These are phyloP conservation scores for Neoascia interrupta DNA, from an alignment of 2,888 invertebrate genomes.

Conservation along the genomic window DNA sequence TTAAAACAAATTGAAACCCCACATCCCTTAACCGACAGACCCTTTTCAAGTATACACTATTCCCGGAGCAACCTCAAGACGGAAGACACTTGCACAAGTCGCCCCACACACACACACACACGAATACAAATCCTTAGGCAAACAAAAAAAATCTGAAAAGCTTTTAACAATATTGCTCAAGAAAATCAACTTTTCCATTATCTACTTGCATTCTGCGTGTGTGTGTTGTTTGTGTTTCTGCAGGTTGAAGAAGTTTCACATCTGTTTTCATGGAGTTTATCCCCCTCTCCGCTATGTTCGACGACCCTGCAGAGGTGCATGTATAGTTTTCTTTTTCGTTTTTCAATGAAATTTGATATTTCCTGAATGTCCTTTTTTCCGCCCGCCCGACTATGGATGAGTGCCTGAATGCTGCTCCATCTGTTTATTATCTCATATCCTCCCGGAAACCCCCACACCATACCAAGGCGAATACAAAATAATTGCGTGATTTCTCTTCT, in stretches of 20 bases:
- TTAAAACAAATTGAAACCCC: conserved; percentile 66
- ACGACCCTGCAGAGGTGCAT: conserved; percentile 21
- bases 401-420: too few species aligned
- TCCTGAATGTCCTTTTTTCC: conserved; percentile 37
- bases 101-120: not conserved
- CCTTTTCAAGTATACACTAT: conserved; percentile 23
- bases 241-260: conserved; percentile 10
- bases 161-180: conserved; percentile 66
- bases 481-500: conserved; percentile 50
- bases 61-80: conserved; percentile 3
- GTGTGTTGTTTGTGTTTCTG: not conserved
- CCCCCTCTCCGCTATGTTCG: conserved; percentile 1
- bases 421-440: conserved; percentile 38
- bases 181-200: conserved; percentile 68
- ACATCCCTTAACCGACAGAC: conserved; percentile 11
- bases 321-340: conserved; percentile 18
- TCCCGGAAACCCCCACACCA: conserved; percentile 2
- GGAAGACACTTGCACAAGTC: conserved; percentile 9
- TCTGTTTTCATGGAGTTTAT: conserved; percentile 11
- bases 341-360: conserved; percentile 44
- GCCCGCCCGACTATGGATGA: not conserved
- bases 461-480: conserved; percentile 9
- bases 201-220: conserved; percentile 21
- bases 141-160: conserved; percentile 55
- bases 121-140: not conserved